Evolutionary conservation across 2,888 invertebrate species (phyloP).

Genomic region (Volucella zonaria): DNA sequence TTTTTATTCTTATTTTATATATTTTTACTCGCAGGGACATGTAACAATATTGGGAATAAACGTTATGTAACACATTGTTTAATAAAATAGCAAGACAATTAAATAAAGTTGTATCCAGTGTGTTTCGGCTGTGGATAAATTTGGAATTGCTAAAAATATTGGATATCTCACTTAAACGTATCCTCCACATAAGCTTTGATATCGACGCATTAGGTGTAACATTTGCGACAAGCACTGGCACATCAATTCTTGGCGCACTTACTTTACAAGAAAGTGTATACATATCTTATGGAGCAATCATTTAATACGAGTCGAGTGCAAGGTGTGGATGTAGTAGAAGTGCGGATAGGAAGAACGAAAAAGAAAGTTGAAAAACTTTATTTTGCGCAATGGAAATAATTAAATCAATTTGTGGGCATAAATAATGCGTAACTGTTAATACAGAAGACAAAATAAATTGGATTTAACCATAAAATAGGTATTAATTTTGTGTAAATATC

Average conservation of each 20-base stretch:
- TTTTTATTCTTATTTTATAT: no score
- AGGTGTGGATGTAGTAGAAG: conserved; percentile 94
- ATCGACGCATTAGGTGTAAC: conserved; percentile 93
- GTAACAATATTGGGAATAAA: conserved; percentile 90
- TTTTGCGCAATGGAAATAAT: conserved; percentile 90
- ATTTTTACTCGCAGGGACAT: no score
- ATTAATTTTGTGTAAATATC: no score
- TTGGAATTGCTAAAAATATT: conserved; percentile 91
- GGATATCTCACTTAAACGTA: conserved; percentile 87
- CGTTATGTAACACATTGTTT: conserved; percentile 85
- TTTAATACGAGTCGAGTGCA: conserved; percentile 88
- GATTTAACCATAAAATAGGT: no score
- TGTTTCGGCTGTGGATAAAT: no score
- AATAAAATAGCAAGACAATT: background rate
- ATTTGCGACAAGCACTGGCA: conserved; percentile 94
- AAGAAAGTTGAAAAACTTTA: conserved; percentile 88
- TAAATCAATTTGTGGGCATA: conserved; percentile 84
- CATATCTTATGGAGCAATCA: conserved; percentile 90
- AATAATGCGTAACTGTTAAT: conserved; percentile 77
- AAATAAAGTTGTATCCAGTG: background rate
- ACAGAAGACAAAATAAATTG: background rate
- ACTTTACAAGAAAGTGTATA: conserved; percentile 92
- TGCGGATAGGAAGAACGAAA: conserved; percentile 90
- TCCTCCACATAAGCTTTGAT: conserved; percentile 96
- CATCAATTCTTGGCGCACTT: conserved; percentile 90